A percentile compares a stretch with the other conserved stretches of the same genome.
Evolutionary conservation across 2,797 vertebrate species (phyloP).

Genomic region (Sternarchorhynchus goeldii): DNA sequence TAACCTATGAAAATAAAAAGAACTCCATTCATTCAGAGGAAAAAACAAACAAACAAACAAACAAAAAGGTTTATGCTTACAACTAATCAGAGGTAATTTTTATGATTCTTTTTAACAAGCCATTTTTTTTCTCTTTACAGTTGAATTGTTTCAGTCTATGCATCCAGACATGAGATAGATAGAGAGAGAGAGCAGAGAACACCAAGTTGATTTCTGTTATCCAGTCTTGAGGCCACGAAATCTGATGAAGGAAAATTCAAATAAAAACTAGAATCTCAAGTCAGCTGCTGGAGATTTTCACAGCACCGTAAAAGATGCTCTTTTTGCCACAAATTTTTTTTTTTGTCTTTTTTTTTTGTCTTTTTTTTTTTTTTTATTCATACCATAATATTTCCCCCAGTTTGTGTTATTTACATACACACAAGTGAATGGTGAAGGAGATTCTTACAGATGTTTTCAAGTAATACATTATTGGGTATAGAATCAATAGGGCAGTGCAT

Average conservation of each 20-base stretch:
- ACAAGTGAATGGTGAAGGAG: constrained; percentile 87
- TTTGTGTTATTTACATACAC: constrained; percentile 94
- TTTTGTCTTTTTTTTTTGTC: constrained; percentile 66
- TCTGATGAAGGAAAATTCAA: constrained; percentile 75
- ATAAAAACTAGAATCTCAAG: constrained; percentile 74
- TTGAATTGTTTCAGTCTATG: constrained; percentile 98
- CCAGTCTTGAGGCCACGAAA: constrained; percentile 93
- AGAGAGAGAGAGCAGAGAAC: constrained; percentile 92
- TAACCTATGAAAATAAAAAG: constrained; percentile 99
- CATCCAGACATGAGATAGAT: constrained; percentile 92
- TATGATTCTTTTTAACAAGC: constrained; percentile 97
- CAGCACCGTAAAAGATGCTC: constrained; percentile 82
- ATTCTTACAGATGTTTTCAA: constrained; percentile 96
- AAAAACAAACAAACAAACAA: constrained; percentile 49
- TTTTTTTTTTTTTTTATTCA: constrained; percentile 59
- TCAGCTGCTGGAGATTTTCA: constrained; percentile 88
- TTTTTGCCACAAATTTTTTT: constrained; percentile 76
- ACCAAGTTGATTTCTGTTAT: constrained; percentile 96
- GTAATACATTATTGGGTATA: constrained; percentile 97
- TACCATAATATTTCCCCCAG: constrained; percentile 71
- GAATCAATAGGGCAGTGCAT: constrained; percentile 99
- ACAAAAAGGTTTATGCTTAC: constrained; percentile 94
- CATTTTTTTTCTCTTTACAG: constrained; percentile 86
- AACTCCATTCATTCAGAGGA: constrained; percentile 99
- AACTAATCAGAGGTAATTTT: constrained; percentile 99